Evolutionary conservation across 2,113 vertebrate genomes (phyloP).

Genomic region (Mustelus asterias): DNA sequence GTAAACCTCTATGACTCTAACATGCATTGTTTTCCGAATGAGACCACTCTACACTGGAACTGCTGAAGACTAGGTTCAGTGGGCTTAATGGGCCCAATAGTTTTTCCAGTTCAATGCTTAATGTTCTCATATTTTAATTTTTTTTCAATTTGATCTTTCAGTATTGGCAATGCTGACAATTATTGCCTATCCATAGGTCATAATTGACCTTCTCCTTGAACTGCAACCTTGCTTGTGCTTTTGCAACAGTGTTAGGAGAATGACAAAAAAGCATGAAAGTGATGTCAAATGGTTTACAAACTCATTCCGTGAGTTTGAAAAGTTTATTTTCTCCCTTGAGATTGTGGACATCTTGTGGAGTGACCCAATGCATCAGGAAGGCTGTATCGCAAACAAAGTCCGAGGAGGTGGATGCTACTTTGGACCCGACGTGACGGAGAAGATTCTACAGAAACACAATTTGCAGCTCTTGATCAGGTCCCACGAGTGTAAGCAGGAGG

Average conservation of each 20-base stretch:
- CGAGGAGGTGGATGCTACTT: slow-evolving; percentile 85
- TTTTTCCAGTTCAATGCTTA: neutral
- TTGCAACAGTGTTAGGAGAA: neutral
- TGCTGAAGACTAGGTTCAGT: neutral
- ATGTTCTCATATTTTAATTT: neutral
- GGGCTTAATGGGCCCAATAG: neutral
- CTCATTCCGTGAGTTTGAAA: neutral
- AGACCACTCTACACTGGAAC: neutral
- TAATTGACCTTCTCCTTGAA: neutral
- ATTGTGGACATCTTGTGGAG: slow-evolving; percentile 84
- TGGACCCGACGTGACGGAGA: slow-evolving; percentile 74
- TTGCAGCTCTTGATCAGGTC: slow-evolving; percentile 82
- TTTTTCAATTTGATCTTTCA: neutral
- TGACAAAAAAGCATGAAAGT: neutral
- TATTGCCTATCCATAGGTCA: neutral
- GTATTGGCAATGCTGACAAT: neutral
- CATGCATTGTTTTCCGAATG: neutral
- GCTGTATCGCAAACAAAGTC: slow-evolving; percentile 70
- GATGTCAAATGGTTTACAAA: neutral
- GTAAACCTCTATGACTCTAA: no score
- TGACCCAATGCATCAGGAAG: slow-evolving; percentile 77
- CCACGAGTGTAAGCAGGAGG: slow-evolving; percentile 88
- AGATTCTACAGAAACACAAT: slow-evolving; percentile 64
- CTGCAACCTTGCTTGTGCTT: neutral
- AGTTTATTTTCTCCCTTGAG: slow-evolving; percentile 47